phyloP scores from a whole-genome alignment of 2,113 vertebrate genomes.

The Prionailurus bengalensis region DNA sequence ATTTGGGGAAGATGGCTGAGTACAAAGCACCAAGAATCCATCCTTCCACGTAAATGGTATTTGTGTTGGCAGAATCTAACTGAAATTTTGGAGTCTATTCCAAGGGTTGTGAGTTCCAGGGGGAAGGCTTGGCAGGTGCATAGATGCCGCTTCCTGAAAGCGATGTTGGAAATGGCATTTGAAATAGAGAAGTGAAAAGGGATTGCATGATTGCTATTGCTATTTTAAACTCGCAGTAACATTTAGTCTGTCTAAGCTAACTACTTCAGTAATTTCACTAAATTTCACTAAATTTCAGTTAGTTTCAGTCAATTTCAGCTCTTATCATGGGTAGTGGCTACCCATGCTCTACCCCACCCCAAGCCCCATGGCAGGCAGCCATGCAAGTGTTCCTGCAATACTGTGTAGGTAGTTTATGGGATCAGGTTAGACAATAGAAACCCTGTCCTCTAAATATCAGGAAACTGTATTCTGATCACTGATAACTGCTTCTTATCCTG shows the following conservation, averaged over 20 bases:
- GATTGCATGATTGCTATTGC: neutral
- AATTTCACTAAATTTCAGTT: neutral
- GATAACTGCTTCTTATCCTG: neutral
- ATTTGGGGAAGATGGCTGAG: neutral
- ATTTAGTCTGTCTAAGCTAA: neutral
- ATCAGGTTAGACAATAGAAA: neutral
- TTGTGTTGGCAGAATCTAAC: neutral
- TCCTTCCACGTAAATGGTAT: neutral
- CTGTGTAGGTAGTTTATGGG: neutral
- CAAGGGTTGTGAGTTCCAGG: neutral
- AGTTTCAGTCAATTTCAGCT: neutral
- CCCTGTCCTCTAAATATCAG: neutral
- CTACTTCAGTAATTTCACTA: slow-evolving; percentile 22
- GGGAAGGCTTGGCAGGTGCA: slow-evolving; percentile 47
- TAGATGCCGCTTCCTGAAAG: slow-evolving; percentile 91
- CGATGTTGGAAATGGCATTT: neutral
- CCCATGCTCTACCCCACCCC: no score
- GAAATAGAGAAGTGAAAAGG: neutral
- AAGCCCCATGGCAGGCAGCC: neutral
- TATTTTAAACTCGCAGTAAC: neutral
- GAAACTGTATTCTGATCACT: neutral
- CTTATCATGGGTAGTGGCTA: neutral
- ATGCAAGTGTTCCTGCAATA: neutral
- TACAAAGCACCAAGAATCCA: neutral
- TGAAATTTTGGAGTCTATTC: neutral